These are phyloP conservation scores for Ceryle rudis DNA, from an alignment of 2,797 vertebrate genomes.

Conservation along the genomic window DNA sequence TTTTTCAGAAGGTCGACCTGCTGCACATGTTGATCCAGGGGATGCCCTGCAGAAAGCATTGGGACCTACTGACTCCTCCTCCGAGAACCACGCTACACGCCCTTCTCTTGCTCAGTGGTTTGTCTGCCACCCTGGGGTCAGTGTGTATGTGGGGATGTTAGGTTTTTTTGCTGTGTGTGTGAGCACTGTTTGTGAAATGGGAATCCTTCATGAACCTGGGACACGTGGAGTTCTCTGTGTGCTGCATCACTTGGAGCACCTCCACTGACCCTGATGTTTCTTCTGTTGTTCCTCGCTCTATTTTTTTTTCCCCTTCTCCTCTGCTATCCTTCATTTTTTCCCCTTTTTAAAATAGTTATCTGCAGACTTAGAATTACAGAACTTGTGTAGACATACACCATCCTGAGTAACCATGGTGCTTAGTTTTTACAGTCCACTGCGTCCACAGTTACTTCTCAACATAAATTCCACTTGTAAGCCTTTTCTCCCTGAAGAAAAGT, in stretches of 20 bases:
- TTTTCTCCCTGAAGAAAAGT: background rate
- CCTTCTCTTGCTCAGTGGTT: too few relatives aligned
- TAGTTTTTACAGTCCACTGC: background rate
- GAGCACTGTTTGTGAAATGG: too few relatives aligned
- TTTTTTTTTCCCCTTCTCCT: background rate
- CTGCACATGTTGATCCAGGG: too few relatives aligned
- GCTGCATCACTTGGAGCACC: background rate
- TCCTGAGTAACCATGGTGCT: background rate
- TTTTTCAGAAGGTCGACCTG: too few relatives aligned
- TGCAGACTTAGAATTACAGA: background rate
- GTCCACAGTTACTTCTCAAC: background rate
- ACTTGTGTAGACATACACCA: background rate
- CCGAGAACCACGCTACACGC: too few relatives aligned
- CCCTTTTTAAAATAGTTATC: background rate
- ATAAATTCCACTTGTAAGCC: background rate
- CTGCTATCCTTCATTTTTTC: background rate
- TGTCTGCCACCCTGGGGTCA: too few relatives aligned
- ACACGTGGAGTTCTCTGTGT: background rate
- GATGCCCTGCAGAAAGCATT: too few relatives aligned
- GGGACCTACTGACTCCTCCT: too few relatives aligned
- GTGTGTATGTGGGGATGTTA: too few relatives aligned
- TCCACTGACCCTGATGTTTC: background rate
- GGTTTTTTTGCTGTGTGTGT: too few relatives aligned
- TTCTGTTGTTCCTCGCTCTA: background rate
- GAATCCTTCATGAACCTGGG: too few relatives aligned